Base-by-base conservation (phyloP, 2,888 invertebrate genomes). In the Nomada goodeniana region DNA sequence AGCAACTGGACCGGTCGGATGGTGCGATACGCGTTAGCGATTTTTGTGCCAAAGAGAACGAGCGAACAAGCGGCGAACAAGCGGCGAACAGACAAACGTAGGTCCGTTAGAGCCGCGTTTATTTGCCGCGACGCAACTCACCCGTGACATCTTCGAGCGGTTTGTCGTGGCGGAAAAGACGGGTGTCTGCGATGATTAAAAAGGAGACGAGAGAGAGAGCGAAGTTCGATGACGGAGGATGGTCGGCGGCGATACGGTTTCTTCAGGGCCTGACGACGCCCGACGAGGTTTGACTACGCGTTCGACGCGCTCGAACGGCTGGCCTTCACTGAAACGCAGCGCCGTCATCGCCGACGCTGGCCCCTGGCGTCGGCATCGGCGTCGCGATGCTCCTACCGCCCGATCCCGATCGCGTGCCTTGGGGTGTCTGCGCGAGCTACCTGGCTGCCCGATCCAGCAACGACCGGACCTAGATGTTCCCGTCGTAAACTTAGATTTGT, bases 301-400 rank as follows among this genome's bases (percentile, higher is more conserved):
- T 89, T 90, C 89, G 79, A 87, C 83, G 84, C 89, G 89, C 82
- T 87, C 88, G 90, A 85, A 86, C 88, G 90, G 80, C 87, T 89
- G 89, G 91, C 89, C 88, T 90, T 89, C 86, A 91, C 92, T 91
- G 89, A 80, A 91, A 76, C 85, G 77, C 53, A n/a, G 53, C 53
- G 20, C n/a, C 53, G 53, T 36, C 36, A 36, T 53, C 53, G n/a
- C 67, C 78, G 84, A 57, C 59, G 29, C 53, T 15, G 53, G 47
- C 13, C 20, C 23, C 15, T 18, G 50, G 57, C 20, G 47, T n/a
- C 65, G 67, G 75, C 81, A 82, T 84, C 83, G 84, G 79, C 84
- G 84, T 86, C 86, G 80, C 82, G 86, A 75, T 75, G 84, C 82
- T 86, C 81, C 83, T 71, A 83, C 84, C 91, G 83, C n/a, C 36